A percentile compares a stretch with the other conserved stretches of the same genome.
These are phyloP conservation scores for Lochmaea crataegi DNA, from an alignment of 2,888 invertebrate genomes.

Conservation along the genomic window DNA sequence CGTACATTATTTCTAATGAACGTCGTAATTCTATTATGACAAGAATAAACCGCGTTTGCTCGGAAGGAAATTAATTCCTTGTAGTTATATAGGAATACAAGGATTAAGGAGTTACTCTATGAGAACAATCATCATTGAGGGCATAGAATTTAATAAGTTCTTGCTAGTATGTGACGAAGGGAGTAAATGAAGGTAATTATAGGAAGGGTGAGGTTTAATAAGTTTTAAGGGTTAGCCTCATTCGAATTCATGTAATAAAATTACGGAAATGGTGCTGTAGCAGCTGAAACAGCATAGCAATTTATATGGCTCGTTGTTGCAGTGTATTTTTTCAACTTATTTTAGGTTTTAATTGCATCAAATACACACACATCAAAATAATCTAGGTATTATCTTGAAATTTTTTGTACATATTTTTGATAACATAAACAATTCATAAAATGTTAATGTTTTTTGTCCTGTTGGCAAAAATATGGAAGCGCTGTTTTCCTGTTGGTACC, in stretches of 20 bases:
- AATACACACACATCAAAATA: no score
- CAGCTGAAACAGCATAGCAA: not conserved
- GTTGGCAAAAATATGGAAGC: no score
- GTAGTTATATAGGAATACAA: conserved; percentile 10
- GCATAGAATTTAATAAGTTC: conserved; percentile 17
- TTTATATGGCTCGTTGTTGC: not conserved
- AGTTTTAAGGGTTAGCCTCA: not conserved
- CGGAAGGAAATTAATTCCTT: conserved; percentile 16
- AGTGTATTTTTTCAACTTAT: not conserved
- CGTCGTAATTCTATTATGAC: conserved; percentile 14
- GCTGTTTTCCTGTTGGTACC: no score
- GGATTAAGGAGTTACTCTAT: conserved; percentile 12
- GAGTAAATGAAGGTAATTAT: conserved; percentile 11
- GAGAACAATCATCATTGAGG: conserved; percentile 16
- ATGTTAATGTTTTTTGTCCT: no score
- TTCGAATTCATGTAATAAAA: conserved; percentile 12
- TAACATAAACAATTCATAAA: no score
- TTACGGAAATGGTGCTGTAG: not conserved
- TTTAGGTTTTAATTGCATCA: not conserved
- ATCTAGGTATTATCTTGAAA: no score
- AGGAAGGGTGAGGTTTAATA: not conserved
- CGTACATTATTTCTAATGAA: not conserved
- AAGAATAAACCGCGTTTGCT: conserved; percentile 12
- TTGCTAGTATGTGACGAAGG: conserved; percentile 14
- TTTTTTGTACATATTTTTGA: no score